phyloP scores from a whole-genome alignment of 1,140 invertebrate genomes.

The Drosophila lacteicornis region DNA sequence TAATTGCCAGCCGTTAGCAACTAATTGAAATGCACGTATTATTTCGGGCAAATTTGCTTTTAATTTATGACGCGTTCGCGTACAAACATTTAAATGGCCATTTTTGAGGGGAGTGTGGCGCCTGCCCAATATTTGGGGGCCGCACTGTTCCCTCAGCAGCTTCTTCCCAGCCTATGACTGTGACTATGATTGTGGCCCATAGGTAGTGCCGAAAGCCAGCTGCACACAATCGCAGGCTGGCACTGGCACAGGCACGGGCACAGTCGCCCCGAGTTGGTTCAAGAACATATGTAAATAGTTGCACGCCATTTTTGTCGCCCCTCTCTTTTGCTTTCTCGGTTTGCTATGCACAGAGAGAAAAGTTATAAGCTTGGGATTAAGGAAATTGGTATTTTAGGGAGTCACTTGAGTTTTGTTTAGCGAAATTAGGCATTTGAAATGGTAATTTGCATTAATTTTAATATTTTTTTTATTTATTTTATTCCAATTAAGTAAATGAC shows the following conservation, averaged over 20 bases:
- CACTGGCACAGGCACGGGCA: constrained; percentile 3
- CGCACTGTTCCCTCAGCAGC: constrained; percentile 41
- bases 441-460: neutral
- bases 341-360: constrained; percentile 19
- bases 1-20: constrained; percentile 50
- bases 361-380: neutral
- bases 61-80: constrained; percentile 37
- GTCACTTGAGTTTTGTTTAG: too few species aligned
- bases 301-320: constrained; percentile 70
- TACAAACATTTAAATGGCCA: constrained; percentile 32
- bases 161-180: constrained; percentile 26
- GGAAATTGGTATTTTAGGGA: too few species aligned
- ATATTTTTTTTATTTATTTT: fast-evolving
- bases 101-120: constrained; percentile 12
- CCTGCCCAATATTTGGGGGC: constrained; percentile 41
- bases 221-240: constrained; percentile 52
- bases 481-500: neutral
- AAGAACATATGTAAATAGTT: constrained; percentile 82
- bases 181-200: constrained; percentile 1
- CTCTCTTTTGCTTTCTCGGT: constrained; percentile 19
- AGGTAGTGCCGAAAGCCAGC: constrained; percentile 31
- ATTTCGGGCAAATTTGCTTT: constrained; percentile 52
- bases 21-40: constrained; percentile 59
- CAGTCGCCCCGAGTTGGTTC: constrained; percentile 37
- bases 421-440: too few species aligned